Base-by-base conservation (phyloP, 2,113 vertebrate genomes). In the Triplophysa siluroides region DNA sequence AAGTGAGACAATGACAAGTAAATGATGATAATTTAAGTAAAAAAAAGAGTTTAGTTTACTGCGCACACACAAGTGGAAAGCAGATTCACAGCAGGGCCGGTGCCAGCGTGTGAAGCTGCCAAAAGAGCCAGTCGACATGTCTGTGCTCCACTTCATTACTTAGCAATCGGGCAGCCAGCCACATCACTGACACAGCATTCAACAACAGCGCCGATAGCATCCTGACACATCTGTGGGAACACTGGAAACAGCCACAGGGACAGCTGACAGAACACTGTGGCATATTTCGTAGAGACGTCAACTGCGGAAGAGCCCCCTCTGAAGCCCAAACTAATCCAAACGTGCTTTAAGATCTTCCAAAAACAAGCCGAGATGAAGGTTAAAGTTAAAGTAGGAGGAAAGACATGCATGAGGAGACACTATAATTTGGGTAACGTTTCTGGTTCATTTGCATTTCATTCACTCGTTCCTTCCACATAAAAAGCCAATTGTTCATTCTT, bases 41-140 rank as follows among this genome's bases (percentile, higher is more conserved):
- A 29, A 29, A 29, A 29, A 29, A 29, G 29, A 29, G 29, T 29
- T 4, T 29, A 4, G 29, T 29, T 29, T 29, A 29, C 29, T 29
- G 4, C 26, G 2, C 29, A 29, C 78, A 10, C 74, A 38, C n/a
- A 78, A 70, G 60, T 72, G 78, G 71, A 76, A 76, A 69, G 77
- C 80, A 74, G 60, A 69, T 77, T 75, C 75, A 85, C 83, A 82
- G 84, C 74, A 19, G 82, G 78, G 78, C 83, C 72, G 81, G 83
- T 85, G 85, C 86, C 86, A 83, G 60, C 21, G 19, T 72, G 78
- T 24, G 7, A 65, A 23, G 82, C 85, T 79, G 10, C 85, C 83
- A 18, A 76, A 79, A 78, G 81, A 87, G 81, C 88, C 85, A 85
- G 67, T 83, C 76, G 62, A 56, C 79, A 81, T 89, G 88, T 89